phyloP scores from a whole-genome alignment of 2,888 invertebrate species.

The Steinernema carpocapsae region DNA sequence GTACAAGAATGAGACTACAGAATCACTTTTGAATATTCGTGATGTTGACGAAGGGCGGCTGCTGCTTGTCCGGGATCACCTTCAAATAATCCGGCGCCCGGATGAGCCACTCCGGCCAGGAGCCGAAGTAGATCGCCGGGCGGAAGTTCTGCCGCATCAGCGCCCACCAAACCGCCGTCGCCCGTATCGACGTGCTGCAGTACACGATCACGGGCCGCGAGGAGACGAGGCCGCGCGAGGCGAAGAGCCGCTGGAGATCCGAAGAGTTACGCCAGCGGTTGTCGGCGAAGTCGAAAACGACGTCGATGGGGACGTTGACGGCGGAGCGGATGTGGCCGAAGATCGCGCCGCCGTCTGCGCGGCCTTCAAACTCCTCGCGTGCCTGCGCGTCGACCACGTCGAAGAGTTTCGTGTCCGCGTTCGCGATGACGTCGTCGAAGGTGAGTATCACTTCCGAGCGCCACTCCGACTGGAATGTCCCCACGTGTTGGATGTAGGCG shows the following conservation, averaged over 20 bases:
- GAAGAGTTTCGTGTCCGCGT: conserved; percentile 55
- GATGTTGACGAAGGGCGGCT: neutral
- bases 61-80: conserved; percentile 51
- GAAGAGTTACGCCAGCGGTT: conserved; percentile 46
- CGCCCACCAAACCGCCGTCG: conserved; percentile 65
- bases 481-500: conserved; percentile 39
- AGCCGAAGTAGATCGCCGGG: conserved; percentile 64
- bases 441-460: conserved; percentile 58
- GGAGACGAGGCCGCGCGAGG: conserved; percentile 26
- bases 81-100: conserved; percentile 66
- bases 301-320: conserved; percentile 62
- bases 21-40: neutral
- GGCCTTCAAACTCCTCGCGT: conserved; percentile 58
- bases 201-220: conserved; percentile 46
- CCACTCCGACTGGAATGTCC: conserved; percentile 65
- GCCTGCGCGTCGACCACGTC: conserved; percentile 66
- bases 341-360: conserved; percentile 55
- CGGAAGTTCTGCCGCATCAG: conserved; percentile 53
- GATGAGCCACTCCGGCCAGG: conserved; percentile 67
- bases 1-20: neutral
- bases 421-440: conserved; percentile 65
- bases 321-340: conserved; percentile 65
- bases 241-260: conserved; percentile 40
- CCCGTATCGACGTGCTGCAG: conserved; percentile 51
- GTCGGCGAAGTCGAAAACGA: conserved; percentile 47